Evolutionary conservation across 2,113 vertebrate genomes (phyloP), one percentile per base, ranked within the genome.

Genomic region (Scopus umbretta): DNA sequence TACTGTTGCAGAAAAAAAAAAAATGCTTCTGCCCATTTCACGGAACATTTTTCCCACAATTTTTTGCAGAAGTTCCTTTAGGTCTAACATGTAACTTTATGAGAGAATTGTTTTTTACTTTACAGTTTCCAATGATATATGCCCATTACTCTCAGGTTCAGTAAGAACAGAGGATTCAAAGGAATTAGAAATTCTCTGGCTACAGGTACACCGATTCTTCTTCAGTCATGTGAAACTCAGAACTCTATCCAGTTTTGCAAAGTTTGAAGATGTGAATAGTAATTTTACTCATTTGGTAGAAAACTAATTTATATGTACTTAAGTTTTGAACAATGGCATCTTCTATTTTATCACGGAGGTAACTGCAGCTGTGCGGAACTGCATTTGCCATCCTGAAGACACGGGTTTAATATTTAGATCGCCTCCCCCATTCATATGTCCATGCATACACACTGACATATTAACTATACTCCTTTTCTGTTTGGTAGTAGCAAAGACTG

Each of bases 401-500:
- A 4, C 16, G 19, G 4, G 4, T 88, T 80, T 56, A 66, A 23
- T 85, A 72, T 79, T 62, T 36, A 75, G 16, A 52, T n/a, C 23
- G 18, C 36, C 20, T 67, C 18, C 5, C 27, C 15, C 18, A 26
- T 74, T 81, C 25, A 3, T 26, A 53, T 5, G 13, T 17, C 40
- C 27, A 49, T 4, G 49, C 6, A 52, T 5, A 88, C 7, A 61
- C 16, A 12, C 4, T 13, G 30, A 50, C 9, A 13, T 8, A 50
- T 4, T 45, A 63, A 66, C 21, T 49, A 19, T 2, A 43, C 4
- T 25, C 5, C 17, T 93, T 59, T 72, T 78, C 68, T 61, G 42
- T 32, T 42, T 23, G 16, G 17, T 20, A 13, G 17, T 20, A 71
- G 73, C 22, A 58, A 74, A 84, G 30, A 71, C 8, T 0, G 0